Evolutionary conservation across 2,797 vertebrate genomes (phyloP).

Genomic region (Pipistrellus kuhlii): DNA sequence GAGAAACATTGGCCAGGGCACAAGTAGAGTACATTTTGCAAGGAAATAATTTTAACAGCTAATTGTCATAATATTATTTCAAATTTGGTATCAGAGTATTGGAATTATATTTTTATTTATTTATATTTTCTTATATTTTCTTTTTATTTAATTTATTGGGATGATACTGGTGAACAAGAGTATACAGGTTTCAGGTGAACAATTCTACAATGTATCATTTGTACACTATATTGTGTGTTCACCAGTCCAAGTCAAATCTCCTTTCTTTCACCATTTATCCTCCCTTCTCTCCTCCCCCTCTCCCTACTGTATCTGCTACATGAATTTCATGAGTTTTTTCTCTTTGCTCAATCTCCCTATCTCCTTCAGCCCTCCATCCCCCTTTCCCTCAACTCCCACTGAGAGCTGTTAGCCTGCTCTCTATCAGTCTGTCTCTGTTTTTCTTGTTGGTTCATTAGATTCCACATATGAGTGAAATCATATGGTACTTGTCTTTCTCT

Average conservation of each 20-base stretch:
- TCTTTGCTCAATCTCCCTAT: neutral
- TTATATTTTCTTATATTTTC: neutral
- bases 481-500: neutral
- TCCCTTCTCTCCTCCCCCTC: neutral
- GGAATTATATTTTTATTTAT: neutral
- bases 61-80: slow-evolving; percentile 7
- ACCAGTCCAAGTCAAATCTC: neutral
- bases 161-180: neutral
- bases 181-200: neutral
- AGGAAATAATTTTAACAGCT: slow-evolving; percentile 28
- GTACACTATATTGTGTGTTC: neutral
- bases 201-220: neutral
- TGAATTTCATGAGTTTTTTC: neutral
- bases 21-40: slow-evolving; percentile 25
- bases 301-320: neutral
- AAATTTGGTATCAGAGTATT: neutral
- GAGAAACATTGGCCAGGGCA: too few relatives aligned
- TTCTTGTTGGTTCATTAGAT: neutral
- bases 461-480: neutral
- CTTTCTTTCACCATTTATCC: neutral
- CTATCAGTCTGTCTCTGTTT: neutral
- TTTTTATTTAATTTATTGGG: neutral
- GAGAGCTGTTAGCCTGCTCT: neutral
- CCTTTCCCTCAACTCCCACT: neutral
- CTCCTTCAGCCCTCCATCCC: neutral